These are phyloP conservation scores for Spea multiplicata DNA, from an alignment of 2,113 vertebrate genomes.

Conservation along the genomic window DNA sequence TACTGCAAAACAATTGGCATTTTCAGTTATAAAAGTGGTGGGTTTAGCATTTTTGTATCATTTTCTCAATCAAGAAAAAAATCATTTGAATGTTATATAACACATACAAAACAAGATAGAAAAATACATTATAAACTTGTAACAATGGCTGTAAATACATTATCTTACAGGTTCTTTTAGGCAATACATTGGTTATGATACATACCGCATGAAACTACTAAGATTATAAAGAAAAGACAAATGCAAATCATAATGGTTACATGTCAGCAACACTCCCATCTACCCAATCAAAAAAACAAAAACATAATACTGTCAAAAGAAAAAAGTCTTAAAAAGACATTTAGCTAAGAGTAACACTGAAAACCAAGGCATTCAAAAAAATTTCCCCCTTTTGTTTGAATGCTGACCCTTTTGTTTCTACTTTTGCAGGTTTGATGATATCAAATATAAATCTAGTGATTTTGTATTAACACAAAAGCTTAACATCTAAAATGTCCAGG, in stretches of 20 bases:
- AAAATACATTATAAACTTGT: constrained; percentile 99
- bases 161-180: constrained; percentile 87
- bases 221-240: constrained; percentile 76
- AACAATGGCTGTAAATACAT: constrained; percentile 97
- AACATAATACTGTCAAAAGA: constrained; percentile 83
- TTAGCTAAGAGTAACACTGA: constrained; percentile 79
- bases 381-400: constrained; percentile 73
- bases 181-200: constrained; percentile 86
- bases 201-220: constrained; percentile 80
- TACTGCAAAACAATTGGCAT: constrained; percentile 84
- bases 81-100: constrained; percentile 96
- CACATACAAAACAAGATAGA: constrained; percentile 99
- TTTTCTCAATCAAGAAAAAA: constrained; percentile 91
- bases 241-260: constrained; percentile 72
- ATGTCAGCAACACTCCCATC: constrained; percentile 79
- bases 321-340: constrained; percentile 75
- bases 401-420: constrained; percentile 73
- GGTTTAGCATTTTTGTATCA: constrained; percentile 77
- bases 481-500: constrained; percentile 72
- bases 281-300: constrained; percentile 71
- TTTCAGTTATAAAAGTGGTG: constrained; percentile 82
- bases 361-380: constrained; percentile 80
- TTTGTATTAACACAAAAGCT: constrained; percentile 48
- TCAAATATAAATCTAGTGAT: constrained; percentile 60
- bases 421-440: constrained; percentile 65